Conservation (phyloP, 2,888 invertebrate species). For the Steinernema scapterisci region DNA sequence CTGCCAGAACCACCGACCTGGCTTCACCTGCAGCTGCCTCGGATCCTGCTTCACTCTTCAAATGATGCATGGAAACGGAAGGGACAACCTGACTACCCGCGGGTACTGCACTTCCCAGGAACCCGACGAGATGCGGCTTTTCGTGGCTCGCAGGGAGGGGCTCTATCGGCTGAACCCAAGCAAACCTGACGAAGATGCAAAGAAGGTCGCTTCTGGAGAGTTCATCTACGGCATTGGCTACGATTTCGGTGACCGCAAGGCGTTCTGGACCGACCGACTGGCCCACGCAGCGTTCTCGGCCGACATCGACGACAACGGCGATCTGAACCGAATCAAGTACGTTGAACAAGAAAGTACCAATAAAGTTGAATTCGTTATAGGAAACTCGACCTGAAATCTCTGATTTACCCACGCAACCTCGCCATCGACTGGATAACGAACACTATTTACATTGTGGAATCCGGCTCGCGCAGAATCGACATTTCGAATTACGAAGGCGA, state of each 20-base stretch:
- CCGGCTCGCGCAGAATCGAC: conserved; percentile 89
- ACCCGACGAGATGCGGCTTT: conserved; percentile 64
- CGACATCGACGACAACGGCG: conserved; percentile 61
- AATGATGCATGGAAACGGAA: conserved; percentile 48
- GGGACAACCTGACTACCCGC: conserved; percentile 57
- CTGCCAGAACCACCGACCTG: conserved; percentile 83
- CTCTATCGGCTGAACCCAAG: conserved; percentile 53
- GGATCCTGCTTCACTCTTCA: conserved; percentile 61
- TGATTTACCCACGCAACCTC: conserved; percentile 70
- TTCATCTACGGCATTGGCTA: conserved; percentile 81
- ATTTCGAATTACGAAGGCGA: conserved; percentile 84
- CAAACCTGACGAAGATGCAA: conserved; percentile 51
- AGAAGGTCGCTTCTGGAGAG: conserved; percentile 63
- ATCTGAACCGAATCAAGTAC: conserved; percentile 60
- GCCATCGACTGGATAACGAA: conserved; percentile 97
- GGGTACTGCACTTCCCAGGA: conserved; percentile 66
- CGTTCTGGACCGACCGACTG: conserved; percentile 79
- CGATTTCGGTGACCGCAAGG: conserved; percentile 83
- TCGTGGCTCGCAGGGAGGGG: conserved; percentile 65
- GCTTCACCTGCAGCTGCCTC: conserved; percentile 73
- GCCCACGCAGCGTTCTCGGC: conserved; percentile 64
- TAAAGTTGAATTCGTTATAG: conserved; percentile 32
- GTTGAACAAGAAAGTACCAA: not conserved
- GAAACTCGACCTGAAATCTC: conserved; percentile 61
- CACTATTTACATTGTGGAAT: conserved; percentile 85